phyloP scores from a whole-genome alignment of 2,113 vertebrate genomes.

The Osmerus mordax region DNA sequence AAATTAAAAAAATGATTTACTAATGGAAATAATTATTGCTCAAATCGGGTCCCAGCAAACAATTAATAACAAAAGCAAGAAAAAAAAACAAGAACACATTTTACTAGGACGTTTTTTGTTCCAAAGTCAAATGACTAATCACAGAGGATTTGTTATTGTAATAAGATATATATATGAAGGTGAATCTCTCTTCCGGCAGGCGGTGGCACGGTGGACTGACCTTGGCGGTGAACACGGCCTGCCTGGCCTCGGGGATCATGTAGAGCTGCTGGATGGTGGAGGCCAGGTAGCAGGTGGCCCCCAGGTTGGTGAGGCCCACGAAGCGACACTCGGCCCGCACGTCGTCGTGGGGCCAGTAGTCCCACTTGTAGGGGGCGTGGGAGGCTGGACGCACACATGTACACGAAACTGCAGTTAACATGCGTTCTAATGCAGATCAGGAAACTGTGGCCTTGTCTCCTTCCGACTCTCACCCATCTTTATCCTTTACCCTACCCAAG shows the following conservation, averaged over 20 bases:
- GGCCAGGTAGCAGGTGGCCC: slow-evolving; percentile 96
- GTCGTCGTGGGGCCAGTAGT: slow-evolving; percentile 98
- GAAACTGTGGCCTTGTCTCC: too few relatives aligned
- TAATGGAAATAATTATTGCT: too few relatives aligned
- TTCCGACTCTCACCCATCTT: neutral
- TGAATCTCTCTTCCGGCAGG: too few relatives aligned
- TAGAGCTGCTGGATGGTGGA: slow-evolving; percentile 98
- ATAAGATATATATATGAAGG: too few relatives aligned
- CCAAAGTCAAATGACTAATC: too few relatives aligned
- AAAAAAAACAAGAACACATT: neutral
- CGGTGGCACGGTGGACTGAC: slow-evolving; percentile 53
- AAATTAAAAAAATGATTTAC: neutral
- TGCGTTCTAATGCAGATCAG: neutral
- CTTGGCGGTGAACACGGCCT: slow-evolving; percentile 97
- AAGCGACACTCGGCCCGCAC: slow-evolving; percentile 95
- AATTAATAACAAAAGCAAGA: neutral
- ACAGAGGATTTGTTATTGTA: too few relatives aligned
- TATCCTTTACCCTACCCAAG: neutral
- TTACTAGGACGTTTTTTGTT: too few relatives aligned
- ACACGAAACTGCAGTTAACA: neutral
- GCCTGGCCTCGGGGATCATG: slow-evolving; percentile 97
- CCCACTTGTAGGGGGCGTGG: slow-evolving; percentile 98
- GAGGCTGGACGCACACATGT: slow-evolving; percentile 71
- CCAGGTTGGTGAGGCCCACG: slow-evolving; percentile 95
- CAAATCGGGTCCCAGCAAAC: too few relatives aligned